Conservation (phyloP, 2,797 vertebrate species). For the Simalia tracyae region DNA sequence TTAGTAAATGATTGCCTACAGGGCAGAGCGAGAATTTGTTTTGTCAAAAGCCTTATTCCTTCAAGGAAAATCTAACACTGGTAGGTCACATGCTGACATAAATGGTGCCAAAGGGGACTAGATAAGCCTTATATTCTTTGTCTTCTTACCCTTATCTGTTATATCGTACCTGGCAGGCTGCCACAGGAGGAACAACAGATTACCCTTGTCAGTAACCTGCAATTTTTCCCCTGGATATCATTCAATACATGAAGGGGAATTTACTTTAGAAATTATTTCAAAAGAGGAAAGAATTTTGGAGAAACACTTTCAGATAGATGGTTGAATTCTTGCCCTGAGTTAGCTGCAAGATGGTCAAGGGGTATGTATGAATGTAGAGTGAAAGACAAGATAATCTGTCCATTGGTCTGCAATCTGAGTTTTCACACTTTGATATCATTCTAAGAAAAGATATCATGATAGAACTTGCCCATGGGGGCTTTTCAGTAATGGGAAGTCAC, state of each 20-base stretch:
- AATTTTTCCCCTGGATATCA: not conserved
- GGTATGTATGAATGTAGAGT: not conserved
- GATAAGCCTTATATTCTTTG: not conserved
- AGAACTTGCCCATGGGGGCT: not conserved
- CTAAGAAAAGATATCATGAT: not conserved
- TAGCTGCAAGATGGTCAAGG: not conserved
- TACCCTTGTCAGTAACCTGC: not conserved
- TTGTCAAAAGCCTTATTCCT: not conserved
- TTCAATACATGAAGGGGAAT: not conserved
- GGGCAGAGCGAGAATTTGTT: not conserved
- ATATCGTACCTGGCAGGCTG: not conserved
- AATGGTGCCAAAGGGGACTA: not conserved
- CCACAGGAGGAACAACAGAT: not conserved
- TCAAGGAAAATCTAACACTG: not conserved
- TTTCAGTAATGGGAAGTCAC: not conserved
- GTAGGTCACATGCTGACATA: not conserved
- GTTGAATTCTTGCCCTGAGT: not conserved
- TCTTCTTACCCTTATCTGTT: not conserved
- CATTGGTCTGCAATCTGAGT: not conserved
- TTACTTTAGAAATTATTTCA: not conserved
- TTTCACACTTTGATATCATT: not conserved
- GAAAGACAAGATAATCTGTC: not conserved
- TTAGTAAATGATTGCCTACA: not conserved
- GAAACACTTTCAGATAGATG: not conserved
- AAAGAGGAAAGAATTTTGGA: not conserved